Evolutionary conservation across 2,113 vertebrate species (phyloP), one percentile per base, ranked within the genome.

Genomic region (Gasterosteus aculeatus): DNA sequence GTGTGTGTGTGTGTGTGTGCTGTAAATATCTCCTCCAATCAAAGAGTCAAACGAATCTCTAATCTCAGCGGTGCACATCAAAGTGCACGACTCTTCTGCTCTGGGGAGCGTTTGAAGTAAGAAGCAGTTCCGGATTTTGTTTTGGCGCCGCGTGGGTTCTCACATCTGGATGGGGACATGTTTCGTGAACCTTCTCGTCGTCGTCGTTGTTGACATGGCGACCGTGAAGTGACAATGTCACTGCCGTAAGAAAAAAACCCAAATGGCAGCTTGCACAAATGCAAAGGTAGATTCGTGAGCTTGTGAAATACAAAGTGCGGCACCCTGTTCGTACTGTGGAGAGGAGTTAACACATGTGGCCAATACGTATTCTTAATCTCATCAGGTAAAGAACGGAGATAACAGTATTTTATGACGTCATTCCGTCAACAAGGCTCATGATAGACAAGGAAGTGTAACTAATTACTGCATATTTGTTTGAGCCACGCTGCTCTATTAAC

Each of bases 1-100:
- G 72, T 33, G 15, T 5, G 63, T 38, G 35, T 38, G 35, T 38
- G 60, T 87, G 57, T 62, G 72, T 33, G 15, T 5, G 60, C 53
- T 82, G 81, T 89, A 89, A 92, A 90, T 85, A 83, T 82, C 75
- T 69, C 87, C 84, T 80, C 41, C 76, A 88, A 93, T 92, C 87
- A 90, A 82, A 90, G 85, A 76, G 77, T 68, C 47, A 16, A 65
- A 83, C 75, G 85, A 38, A 38, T 88, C 77, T 64, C 46, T 91
- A 87, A 90, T 90, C 86, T 85, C 65, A 42, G 39, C 72, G 59
- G 70, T 67, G 16, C 59, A 70, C 86, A 80, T 92, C 82, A 89
- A 87, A 91, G 47, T 16, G 58, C 4, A n/a, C 39, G 9, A 63
- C 72, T 78, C 66, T 49, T 44, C 62, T 41, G 42, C 49, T 75